phyloP scores from a whole-genome alignment of 2,888 invertebrate genomes.

The Drosophila mettleri region DNA sequence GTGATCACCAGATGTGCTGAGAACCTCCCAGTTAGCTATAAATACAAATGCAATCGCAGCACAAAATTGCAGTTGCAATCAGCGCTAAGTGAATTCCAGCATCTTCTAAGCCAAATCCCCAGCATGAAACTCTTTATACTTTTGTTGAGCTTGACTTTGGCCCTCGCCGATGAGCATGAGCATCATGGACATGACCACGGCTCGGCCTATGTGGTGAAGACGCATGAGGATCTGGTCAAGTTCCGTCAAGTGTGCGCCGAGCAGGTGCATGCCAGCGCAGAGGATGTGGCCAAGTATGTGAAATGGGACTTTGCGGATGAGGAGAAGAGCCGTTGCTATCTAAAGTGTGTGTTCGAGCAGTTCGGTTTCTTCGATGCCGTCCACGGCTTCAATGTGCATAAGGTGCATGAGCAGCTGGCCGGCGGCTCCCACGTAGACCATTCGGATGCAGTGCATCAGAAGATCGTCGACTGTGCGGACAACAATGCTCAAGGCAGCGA shows the following conservation, averaged over 20 bases:
- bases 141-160: slow-evolving; percentile 48
- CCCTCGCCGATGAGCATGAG: slow-evolving; percentile 54
- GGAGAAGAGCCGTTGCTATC: slow-evolving; percentile 81
- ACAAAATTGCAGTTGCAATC: slow-evolving; percentile 53
- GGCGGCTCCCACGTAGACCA: slow-evolving; percentile 74
- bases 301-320: slow-evolving; percentile 83
- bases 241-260: slow-evolving; percentile 76
- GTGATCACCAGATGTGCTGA: slow-evolving; percentile 26
- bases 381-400: slow-evolving; percentile 82
- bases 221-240: slow-evolving; percentile 76
- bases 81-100: slow-evolving; percentile 7
- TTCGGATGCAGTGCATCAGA: slow-evolving; percentile 75
- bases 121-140: slow-evolving; percentile 62
- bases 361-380: slow-evolving; percentile 82
- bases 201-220: slow-evolving; percentile 80
- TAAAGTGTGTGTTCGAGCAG: slow-evolving; percentile 83
- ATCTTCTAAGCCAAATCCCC: not conserved
- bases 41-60: slow-evolving; percentile 42
- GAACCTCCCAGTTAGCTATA: slow-evolving; percentile 44
- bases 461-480: slow-evolving; percentile 82
- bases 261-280: slow-evolving; percentile 70
- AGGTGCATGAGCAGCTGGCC: slow-evolving; percentile 82
- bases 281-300: slow-evolving; percentile 80
- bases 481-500: slow-evolving; percentile 75
- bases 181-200: slow-evolving; percentile 55